These are phyloP conservation scores for Rattus rattus DNA, from an alignment of 2,113 vertebrate species.

Conservation along the genomic window DNA sequence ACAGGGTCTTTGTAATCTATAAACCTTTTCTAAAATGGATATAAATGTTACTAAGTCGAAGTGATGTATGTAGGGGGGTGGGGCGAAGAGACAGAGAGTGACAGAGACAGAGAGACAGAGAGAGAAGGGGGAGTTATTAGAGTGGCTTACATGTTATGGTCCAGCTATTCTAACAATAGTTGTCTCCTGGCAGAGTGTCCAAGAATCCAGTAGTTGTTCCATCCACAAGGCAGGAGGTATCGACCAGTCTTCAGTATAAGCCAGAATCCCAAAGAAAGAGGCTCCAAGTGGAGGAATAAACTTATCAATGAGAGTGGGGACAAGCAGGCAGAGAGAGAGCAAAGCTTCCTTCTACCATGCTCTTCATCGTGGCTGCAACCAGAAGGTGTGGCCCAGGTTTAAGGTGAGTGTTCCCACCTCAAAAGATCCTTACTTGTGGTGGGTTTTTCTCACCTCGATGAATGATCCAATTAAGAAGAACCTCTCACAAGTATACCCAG, in stretches of 20 bases:
- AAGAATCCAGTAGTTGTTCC: not conserved
- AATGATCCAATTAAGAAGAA: not conserved
- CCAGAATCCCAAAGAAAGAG: too few relatives aligned
- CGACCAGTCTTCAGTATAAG: too few relatives aligned
- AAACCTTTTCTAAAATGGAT: not conserved
- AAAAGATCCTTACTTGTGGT: not conserved
- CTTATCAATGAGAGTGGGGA: not conserved
- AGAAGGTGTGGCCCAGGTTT: not conserved
- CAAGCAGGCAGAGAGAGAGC: not conserved
- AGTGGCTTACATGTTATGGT: not conserved
- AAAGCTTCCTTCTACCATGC: not conserved
- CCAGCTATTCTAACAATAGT: not conserved
- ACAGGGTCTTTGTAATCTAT: not conserved
- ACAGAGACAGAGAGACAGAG: not conserved
- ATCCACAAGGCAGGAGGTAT: not conserved
- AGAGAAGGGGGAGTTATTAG: not conserved
- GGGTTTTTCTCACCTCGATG: not conserved
- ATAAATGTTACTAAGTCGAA: not conserved
- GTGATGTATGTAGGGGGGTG: not conserved
- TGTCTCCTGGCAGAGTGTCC: not conserved
- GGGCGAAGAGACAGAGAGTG: not conserved
- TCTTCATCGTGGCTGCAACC: not conserved
- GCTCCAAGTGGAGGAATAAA: not conserved
- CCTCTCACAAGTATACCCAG: not conserved
- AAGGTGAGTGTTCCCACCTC: too few relatives aligned